Percentiles rank a stretch among this genome's conserved stretches.
Evolutionary conservation across 2,888 invertebrate genomes (phyloP).

Genomic region (Mactromeris polynyma): DNA sequence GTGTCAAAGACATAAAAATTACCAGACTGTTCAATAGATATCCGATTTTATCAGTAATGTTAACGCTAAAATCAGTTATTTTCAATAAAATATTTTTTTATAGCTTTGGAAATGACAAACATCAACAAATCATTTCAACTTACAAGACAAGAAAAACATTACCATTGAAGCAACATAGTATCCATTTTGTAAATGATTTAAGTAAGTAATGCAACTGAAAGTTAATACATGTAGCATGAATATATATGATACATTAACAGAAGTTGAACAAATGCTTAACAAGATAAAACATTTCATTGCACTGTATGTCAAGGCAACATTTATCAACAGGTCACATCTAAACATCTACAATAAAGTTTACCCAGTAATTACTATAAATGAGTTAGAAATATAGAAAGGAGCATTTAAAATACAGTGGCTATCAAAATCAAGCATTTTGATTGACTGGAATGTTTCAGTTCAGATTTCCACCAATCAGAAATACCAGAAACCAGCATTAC

Average conservation of each 20-base stretch:
- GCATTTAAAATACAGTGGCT: not conserved
- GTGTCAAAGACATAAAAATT: too few relatives aligned
- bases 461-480: not conserved
- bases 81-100: too few relatives aligned
- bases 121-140: not conserved
- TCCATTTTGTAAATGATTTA: not conserved
- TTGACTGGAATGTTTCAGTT: not conserved
- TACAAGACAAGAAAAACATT: not conserved
- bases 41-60: too few relatives aligned
- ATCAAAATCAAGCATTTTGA: not conserved
- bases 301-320: slow-evolving; percentile 15
- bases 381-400: not conserved
- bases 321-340: not conserved
- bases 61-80: too few relatives aligned
- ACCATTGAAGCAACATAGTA: not conserved
- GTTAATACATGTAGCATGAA: not conserved
- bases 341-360: not conserved
- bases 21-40: too few relatives aligned
- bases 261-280: not conserved
- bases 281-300: slow-evolving; percentile 6
- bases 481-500: not conserved
- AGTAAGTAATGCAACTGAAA: not conserved
- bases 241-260: not conserved
- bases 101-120: not conserved
- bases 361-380: not conserved